Conservation (phyloP, 2,113 vertebrate genomes). For the Condylura cristata region DNA sequence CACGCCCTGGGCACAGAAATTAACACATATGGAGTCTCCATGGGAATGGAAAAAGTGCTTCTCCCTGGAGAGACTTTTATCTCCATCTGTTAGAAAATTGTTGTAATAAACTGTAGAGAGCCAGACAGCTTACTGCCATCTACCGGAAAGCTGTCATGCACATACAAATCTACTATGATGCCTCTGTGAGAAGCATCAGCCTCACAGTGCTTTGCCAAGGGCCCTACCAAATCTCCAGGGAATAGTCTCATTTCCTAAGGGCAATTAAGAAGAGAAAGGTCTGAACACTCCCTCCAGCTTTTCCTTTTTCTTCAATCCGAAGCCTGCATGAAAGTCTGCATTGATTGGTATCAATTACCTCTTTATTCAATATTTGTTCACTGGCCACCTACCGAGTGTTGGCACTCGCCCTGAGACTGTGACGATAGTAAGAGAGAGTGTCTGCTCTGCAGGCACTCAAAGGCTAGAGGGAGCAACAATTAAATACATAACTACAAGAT, state of each 20-base stretch:
- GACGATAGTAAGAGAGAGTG: background rate
- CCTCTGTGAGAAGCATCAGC: background rate
- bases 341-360: background rate
- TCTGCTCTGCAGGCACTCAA: background rate
- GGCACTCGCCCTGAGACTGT: background rate
- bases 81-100: slow-evolving; percentile 31
- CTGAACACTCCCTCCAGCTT: fast-evolving
- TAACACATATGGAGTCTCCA: background rate
- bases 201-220: background rate
- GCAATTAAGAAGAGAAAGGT: background rate
- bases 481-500: background rate
- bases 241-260: background rate
- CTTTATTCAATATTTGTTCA: background rate
- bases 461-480: background rate
- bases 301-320: background rate
- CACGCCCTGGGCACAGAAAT: background rate
- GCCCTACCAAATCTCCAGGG: background rate
- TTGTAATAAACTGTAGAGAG: slow-evolving; percentile 13
- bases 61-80: background rate
- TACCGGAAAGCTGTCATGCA: slow-evolving; percentile 9
- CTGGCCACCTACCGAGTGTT: background rate
- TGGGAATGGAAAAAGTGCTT: background rate
- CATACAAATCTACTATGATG: background rate
- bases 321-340: background rate
- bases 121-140: slow-evolving; percentile 36